These are phyloP conservation scores for Dreissena rostriformis DNA, from an alignment of 1,140 invertebrate genomes.

Conservation along the genomic window DNA sequence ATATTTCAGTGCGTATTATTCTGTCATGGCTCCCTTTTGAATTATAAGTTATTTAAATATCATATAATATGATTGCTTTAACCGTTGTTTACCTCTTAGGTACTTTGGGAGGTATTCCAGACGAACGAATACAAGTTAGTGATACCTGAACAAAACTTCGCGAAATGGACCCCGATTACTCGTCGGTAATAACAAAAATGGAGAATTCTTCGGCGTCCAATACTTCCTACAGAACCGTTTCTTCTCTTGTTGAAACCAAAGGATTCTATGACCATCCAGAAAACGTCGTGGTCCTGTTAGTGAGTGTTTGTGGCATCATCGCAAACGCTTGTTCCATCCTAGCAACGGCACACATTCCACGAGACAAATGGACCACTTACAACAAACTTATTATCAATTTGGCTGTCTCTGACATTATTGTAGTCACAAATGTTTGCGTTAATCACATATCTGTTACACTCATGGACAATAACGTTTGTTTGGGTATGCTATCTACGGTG, in stretches of 20 bases:
- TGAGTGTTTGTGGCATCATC: not conserved
- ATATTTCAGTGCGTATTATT: no score
- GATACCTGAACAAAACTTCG: no score
- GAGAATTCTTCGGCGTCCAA: not conserved
- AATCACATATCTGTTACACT: not conserved
- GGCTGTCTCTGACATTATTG: not conserved
- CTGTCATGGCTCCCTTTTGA: no score
- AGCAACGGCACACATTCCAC: not conserved
- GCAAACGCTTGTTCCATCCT: not conserved
- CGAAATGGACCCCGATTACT: no score
- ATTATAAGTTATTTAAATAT: no score
- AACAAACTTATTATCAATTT: constrained; percentile 2
- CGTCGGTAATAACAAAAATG: not conserved
- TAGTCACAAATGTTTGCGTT: not conserved
- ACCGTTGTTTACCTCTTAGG: no score
- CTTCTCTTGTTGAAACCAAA: not conserved
- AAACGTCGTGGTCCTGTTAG: not conserved
- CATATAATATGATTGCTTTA: no score
- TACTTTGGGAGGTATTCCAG: no score
- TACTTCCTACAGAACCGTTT: not conserved
- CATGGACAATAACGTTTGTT: not conserved
- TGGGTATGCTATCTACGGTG: not conserved
- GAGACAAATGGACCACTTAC: not conserved
- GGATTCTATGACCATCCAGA: not conserved
- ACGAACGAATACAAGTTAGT: no score